These are phyloP conservation scores for Pachymerium ferrugineum DNA, from an alignment of 2,888 invertebrate genomes.

Conservation along the genomic window DNA sequence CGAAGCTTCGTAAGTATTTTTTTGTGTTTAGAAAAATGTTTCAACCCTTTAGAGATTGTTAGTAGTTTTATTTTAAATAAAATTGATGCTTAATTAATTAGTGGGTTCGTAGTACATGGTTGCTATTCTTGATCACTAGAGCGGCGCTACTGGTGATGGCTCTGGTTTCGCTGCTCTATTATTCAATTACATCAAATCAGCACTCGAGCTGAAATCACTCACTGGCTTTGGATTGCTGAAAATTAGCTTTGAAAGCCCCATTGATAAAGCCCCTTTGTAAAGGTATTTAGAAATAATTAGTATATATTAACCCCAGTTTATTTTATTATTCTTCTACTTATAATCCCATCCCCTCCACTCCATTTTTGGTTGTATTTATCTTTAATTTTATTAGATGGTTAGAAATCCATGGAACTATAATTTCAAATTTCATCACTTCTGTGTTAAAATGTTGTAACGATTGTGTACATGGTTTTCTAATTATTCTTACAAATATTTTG, in stretches of 20 bases:
- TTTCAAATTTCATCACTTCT: too few relatives aligned
- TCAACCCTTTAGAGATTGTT: not conserved
- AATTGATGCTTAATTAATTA: slow-evolving; percentile 10
- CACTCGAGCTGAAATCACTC: slow-evolving; percentile 23
- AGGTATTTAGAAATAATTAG: slow-evolving; percentile 23
- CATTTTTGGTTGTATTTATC: not conserved
- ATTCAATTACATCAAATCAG: slow-evolving; percentile 22
- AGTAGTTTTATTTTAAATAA: not conserved
- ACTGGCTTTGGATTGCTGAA: slow-evolving; percentile 19
- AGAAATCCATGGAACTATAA: too few relatives aligned
- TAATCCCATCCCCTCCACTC: too few relatives aligned
- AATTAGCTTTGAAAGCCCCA: not conserved
- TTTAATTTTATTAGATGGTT: too few relatives aligned
- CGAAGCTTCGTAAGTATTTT: slow-evolving; percentile 48
- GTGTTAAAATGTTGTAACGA: too few relatives aligned
- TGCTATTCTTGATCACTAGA: slow-evolving; percentile 19
- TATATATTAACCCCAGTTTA: slow-evolving; percentile 12
- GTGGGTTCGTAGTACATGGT: slow-evolving; percentile 19
- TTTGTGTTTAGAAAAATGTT: not conserved
- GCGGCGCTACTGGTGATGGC: slow-evolving; percentile 27
- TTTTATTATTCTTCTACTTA: not conserved
- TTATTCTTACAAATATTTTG: too few relatives aligned
- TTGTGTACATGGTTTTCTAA: too few relatives aligned
- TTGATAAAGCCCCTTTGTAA: slow-evolving; percentile 19
- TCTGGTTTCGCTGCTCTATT: slow-evolving; percentile 27